Evolutionary conservation across 2,888 invertebrate species (phyloP).

Genomic region (Physocephala rufipes): DNA sequence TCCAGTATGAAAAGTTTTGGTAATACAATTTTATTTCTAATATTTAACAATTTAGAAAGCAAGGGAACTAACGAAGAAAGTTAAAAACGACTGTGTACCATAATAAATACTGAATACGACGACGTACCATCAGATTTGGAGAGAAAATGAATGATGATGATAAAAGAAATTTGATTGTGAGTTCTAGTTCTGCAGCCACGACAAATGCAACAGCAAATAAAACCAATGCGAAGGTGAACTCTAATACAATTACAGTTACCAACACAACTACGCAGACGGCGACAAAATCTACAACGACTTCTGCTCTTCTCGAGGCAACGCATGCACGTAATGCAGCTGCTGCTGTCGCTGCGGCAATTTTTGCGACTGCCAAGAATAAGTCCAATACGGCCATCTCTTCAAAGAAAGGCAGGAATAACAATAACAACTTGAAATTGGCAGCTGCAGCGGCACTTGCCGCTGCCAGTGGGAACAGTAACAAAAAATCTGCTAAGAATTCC

Average conservation of each 20-base stretch:
- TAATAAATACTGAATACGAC: conserved; percentile 26
- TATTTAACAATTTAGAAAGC: neutral
- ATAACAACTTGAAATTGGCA: conserved; percentile 47
- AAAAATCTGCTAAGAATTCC: conserved; percentile 42
- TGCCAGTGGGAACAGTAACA: conserved; percentile 47
- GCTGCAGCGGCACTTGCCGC: conserved; percentile 47
- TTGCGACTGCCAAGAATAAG: conserved; percentile 31
- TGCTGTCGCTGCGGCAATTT: conserved; percentile 29
- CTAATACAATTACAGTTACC: conserved; percentile 28
- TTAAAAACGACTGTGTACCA: conserved; percentile 14
- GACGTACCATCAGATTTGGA: conserved; percentile 27
- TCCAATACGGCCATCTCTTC: conserved; percentile 15
- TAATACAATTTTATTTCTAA: neutral
- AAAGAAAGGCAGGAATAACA: conserved; percentile 40
- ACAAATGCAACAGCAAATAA: conserved; percentile 30
- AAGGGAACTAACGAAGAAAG: conserved; percentile 5
- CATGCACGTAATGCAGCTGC: conserved; percentile 31
- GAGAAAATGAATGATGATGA: conserved; percentile 44
- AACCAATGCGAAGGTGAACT: conserved; percentile 40
- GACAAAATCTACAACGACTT: conserved; percentile 22
- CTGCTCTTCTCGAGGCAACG: conserved; percentile 28
- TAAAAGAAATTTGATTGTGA: conserved; percentile 43
- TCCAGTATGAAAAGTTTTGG: conserved; percentile 15
- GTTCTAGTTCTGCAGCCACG: conserved; percentile 40
- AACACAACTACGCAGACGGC: conserved; percentile 22